phyloP scores from a whole-genome alignment of 2,113 vertebrate genomes.

The Ibidorhyncha struthersii region DNA sequence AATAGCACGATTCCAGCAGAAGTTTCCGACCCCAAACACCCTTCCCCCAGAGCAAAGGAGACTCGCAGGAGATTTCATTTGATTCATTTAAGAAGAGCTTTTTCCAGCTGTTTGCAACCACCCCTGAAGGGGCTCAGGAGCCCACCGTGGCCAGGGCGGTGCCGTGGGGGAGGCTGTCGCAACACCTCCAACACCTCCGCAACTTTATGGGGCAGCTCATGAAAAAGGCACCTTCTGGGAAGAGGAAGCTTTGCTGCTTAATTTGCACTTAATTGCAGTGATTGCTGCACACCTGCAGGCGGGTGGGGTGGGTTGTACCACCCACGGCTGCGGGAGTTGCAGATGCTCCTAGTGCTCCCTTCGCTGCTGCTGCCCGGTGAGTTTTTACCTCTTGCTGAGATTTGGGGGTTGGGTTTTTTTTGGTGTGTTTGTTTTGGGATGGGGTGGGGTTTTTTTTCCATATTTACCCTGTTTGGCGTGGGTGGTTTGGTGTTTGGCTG shows the following conservation, averaged over 20 bases:
- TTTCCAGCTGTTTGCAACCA: neutral
- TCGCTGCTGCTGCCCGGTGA: neutral
- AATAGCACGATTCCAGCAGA: neutral
- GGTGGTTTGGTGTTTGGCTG: neutral
- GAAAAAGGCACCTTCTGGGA: neutral
- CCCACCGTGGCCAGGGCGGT: fast-evolving
- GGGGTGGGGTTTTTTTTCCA: fast-evolving
- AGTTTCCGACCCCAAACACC: neutral
- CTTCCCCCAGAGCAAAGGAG: neutral
- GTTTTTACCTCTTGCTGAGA: neutral
- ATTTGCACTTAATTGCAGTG: neutral
- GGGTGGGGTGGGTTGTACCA: neutral
- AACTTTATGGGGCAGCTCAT: fast-evolving
- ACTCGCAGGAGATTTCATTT: neutral
- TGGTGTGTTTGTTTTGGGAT: neutral
- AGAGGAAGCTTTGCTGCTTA: neutral
- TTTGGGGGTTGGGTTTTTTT: fast-evolving
- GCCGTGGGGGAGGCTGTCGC: neutral
- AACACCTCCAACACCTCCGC: neutral
- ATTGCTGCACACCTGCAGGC: neutral
- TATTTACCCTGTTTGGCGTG: neutral
- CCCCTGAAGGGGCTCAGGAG: neutral
- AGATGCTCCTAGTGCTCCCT: neutral
- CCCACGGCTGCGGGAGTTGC: neutral
- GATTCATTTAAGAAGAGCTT: neutral